Evolutionary conservation across 2,888 invertebrate genomes (phyloP), one percentile per base, ranked within the genome.

Genomic region (Heterodera filipjevi): DNA sequence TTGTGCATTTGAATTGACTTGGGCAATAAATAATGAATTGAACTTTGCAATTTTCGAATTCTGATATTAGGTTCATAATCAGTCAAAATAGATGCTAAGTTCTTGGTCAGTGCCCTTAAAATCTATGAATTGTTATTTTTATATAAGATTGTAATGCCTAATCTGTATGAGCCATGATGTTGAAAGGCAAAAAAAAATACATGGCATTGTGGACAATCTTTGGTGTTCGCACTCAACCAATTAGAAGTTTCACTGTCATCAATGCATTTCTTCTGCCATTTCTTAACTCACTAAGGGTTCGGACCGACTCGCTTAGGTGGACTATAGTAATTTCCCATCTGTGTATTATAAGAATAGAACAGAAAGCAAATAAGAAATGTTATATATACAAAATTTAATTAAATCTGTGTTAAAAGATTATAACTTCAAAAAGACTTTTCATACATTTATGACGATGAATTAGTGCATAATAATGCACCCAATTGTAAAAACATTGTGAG

Each of bases 211-310:
- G 98, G 98, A 90, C 98, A 98, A 91, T 97, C 96, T 91, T 99
- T 98, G 77, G 98, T 99, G 91, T 99, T 98, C 44, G 97, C 97
- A 79, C 96, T 96, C 89, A 99, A 96, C 98, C 98, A 99, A 90
- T 98, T 98, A 19, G 96, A 95, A 77, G 98, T 98, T 91, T 98
- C 98, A 8, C 95, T 95, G 91, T 99, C 98, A 90, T 99, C 98
- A 90, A 96, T 96, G 91, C 97, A 98, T 91, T 99, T 98, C 91
- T 96, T 97, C 85, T 96, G 95, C 98, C 98, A 99, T 90, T 94
- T 94, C 89, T 93, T 93, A 8, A 35, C 53, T 75, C 49, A 71
- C 77, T 59, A 32, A n/a, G 78, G 72, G 73, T 76, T 66, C 3
- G 70, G 88, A 27, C 88, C 88, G 66, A 82, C 80, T 44, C 82